Conservation (phyloP, 2,888 invertebrate species). For the Adineta ricciae region DNA sequence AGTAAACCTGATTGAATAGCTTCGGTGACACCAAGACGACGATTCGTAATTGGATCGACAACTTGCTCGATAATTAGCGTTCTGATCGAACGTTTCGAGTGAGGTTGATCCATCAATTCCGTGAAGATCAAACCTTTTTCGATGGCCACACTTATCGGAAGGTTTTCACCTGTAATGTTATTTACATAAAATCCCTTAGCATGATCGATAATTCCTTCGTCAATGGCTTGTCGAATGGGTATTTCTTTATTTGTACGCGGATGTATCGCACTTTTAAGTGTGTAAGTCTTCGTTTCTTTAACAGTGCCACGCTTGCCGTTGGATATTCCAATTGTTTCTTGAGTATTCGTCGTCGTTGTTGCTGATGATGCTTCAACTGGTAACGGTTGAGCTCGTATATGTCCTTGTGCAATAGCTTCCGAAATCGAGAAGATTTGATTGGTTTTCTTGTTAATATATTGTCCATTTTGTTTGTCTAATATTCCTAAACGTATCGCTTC, state of each 20-base stretch:
- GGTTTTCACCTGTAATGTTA: slow-evolving; percentile 4
- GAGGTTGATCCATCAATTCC: not conserved
- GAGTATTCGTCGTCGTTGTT: too few relatives aligned
- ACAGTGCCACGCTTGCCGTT: not conserved
- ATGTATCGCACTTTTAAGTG: slow-evolving; percentile 31
- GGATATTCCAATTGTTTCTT: not conserved
- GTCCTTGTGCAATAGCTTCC: slow-evolving; percentile 31
- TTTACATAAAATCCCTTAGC: slow-evolving; percentile 30
- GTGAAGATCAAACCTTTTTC: slow-evolving; percentile 29
- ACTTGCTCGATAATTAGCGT: not conserved
- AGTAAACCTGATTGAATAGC: slow-evolving; percentile 30
- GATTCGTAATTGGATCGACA: slow-evolving; percentile 23
- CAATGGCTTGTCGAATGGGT: slow-evolving; percentile 24
- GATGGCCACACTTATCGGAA: slow-evolving; percentile 31
- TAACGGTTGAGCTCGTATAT: slow-evolving; percentile 25
- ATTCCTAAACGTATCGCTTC: slow-evolving; percentile 32
- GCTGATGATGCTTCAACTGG: not conserved
- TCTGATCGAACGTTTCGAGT: not conserved
- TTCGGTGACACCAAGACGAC: slow-evolving; percentile 25
- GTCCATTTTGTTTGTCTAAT: slow-evolving; percentile 27
- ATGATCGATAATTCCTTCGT: slow-evolving; percentile 32
- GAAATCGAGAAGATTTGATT: slow-evolving; percentile 27
- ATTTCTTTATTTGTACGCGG: slow-evolving; percentile 22
- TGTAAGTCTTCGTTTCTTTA: slow-evolving; percentile 32
- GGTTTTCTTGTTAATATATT: slow-evolving; percentile 24